Percentiles rank a stretch among this genome's conserved stretches.
Conservation (phyloP, 2,113 vertebrate genomes). For the Lepus timidus region DNA sequence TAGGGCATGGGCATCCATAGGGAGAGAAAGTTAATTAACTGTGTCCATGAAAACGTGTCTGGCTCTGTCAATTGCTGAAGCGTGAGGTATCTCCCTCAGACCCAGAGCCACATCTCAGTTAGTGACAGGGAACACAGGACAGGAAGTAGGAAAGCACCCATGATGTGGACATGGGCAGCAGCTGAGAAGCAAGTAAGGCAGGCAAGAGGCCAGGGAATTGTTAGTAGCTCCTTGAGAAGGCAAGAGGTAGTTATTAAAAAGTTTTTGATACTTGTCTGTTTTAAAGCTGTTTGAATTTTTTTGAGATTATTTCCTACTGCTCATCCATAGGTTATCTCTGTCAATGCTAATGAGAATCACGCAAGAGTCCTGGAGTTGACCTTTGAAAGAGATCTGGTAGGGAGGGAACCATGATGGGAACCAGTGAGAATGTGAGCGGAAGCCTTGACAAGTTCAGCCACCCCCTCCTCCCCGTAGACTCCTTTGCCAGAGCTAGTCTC, state of each 20-base stretch:
- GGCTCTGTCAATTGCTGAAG: not conserved
- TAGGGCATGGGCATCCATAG: not conserved
- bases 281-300: slow-evolving; percentile 2
- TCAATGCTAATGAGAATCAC: not conserved
- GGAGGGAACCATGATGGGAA: too few species aligned
- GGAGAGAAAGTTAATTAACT: not conserved
- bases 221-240: not conserved
- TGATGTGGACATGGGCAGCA: not conserved
- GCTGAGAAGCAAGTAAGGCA: not conserved
- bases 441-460: not conserved
- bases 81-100: not conserved
- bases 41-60: not conserved
- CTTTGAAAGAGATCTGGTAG: not conserved
- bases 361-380: not conserved
- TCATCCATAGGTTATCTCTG: not conserved
- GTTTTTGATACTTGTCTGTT: not conserved
- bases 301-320: not conserved
- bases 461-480: not conserved
- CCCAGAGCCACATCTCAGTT: not conserved
- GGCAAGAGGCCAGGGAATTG: not conserved
- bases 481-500: not conserved
- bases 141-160: not conserved
- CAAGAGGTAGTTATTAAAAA: not conserved
- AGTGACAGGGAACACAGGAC: not conserved
- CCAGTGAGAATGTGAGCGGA: not conserved